Evolutionary conservation across 1,140 invertebrate genomes (phyloP), one percentile per base, ranked within the genome.

Genomic region (Hirudo medicinalis): DNA sequence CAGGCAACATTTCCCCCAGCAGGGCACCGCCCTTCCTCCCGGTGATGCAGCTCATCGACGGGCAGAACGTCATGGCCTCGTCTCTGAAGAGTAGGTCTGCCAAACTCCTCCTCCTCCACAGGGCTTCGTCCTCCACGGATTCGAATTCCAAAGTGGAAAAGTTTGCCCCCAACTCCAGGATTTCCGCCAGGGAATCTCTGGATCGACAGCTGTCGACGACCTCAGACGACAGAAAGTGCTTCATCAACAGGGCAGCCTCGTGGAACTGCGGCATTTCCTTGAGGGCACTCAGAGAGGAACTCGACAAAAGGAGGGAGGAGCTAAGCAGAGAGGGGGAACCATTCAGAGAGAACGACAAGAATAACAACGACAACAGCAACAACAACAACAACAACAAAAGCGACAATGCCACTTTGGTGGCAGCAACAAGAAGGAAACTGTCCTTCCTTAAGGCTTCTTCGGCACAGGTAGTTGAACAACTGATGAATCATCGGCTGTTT

Each of bases 101-200:
- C 22, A 63, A 63, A 63, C 29, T 63, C 22, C 57, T 63, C 29
- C 57, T 63, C 11, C 29, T 63, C 22, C 57, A 63, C 19, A 22
- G 57, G 19, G 57, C 22, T 63, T 63, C 57, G 11, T 63, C 57
- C 8, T 63, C 57, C 22, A 32, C 29, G 22, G 57, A 63, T 25
- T 63, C 57, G 22, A 63, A 63, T 63, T 63, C 57, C 22, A 63
- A n/a, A 9, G 29, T 63, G 22, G 43, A 49, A 49, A 63, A 63
- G 57, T 63, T 63, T 11, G 29, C 43, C 11, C 43, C 15, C 13
- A 17, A 49, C 13, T 49, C 43, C 43, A 17, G 43, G 43, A 49
- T 17, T 13, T 49, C 43, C 13, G 5, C 11, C 43, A 49, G 43
- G 43, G 43, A 49, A 2, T 49, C 43, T 1, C 0, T 49, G 15